A percentile compares a stretch with the other conserved stretches of the same genome.
Conservation (phyloP, 2,888 invertebrate species). For the Sarcophaga carnaria region DNA sequence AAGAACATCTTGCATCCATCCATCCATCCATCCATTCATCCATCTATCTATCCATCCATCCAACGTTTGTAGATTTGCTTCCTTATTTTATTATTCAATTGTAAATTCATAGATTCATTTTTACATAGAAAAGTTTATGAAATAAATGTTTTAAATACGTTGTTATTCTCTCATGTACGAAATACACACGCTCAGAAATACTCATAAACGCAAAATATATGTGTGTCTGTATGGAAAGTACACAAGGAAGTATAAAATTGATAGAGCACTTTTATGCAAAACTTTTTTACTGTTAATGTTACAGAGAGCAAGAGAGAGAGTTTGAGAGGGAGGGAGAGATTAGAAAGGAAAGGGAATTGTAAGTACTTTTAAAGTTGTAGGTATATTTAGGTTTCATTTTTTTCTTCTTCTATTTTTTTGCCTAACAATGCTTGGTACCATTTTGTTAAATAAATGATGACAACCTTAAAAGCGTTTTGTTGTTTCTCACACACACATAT, state of each 20-base stretch:
- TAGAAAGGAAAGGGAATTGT: slow-evolving; percentile 23
- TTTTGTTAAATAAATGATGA: slow-evolving; percentile 72
- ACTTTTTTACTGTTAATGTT: slow-evolving; percentile 27
- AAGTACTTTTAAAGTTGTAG: slow-evolving; percentile 56
- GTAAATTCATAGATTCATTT: slow-evolving; percentile 67
- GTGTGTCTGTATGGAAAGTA: background rate
- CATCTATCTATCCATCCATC: background rate
- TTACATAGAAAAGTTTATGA: slow-evolving; percentile 61
- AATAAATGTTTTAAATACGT: slow-evolving; percentile 56
- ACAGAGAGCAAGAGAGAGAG: background rate
- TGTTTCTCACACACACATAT: slow-evolving; percentile 62
- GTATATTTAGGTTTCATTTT: background rate
- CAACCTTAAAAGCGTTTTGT: slow-evolving; percentile 71
- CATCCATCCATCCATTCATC: background rate
- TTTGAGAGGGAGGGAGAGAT: background rate
- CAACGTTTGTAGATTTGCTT: slow-evolving; percentile 18
- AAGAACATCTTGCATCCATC: background rate
- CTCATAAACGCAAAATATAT: background rate
- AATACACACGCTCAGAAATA: slow-evolving; percentile 15
- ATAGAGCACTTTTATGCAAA: slow-evolving; percentile 54
- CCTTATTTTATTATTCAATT: slow-evolving; percentile 62
- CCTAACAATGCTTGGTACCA: slow-evolving; percentile 12
- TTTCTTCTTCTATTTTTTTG: background rate
- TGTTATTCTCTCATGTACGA: slow-evolving; percentile 15
- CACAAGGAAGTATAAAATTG: slow-evolving; percentile 47